phyloP scores from a whole-genome alignment of 2,888 invertebrate species.

The Cataglyphis cursor region DNA sequence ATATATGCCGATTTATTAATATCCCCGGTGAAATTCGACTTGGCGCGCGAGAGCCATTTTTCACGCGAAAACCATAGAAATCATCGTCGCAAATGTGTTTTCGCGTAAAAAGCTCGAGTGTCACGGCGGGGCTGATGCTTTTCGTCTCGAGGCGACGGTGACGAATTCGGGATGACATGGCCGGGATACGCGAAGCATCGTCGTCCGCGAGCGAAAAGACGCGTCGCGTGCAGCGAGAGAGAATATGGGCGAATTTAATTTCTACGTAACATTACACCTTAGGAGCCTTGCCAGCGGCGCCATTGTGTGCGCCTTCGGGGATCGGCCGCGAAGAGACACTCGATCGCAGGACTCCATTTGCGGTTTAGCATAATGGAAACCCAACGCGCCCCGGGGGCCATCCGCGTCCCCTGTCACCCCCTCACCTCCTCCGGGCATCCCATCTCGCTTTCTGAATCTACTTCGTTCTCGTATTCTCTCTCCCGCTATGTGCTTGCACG shows the following conservation, averaged over 20 bases:
- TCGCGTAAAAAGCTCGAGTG: slow-evolving; percentile 68
- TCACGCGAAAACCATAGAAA: slow-evolving; percentile 58
- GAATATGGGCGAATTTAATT: slow-evolving; percentile 84
- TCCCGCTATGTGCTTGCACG: slow-evolving; percentile 34
- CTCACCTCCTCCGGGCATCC: slow-evolving; percentile 2
- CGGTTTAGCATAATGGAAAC: slow-evolving; percentile 87
- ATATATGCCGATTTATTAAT: slow-evolving; percentile 13
- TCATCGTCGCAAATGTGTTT: slow-evolving; percentile 68
- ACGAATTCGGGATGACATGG: slow-evolving; percentile 77
- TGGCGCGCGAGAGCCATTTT: slow-evolving; percentile 1
- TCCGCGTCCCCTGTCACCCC: slow-evolving; percentile 52
- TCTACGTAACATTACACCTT: slow-evolving; percentile 86
- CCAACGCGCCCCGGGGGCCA: slow-evolving; percentile 84
- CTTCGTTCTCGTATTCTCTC: slow-evolving; percentile 49
- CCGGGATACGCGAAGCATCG: slow-evolving; percentile 12
- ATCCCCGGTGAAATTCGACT: slow-evolving; percentile 21
- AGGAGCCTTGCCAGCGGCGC: slow-evolving; percentile 81
- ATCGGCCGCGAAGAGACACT: slow-evolving; percentile 83
- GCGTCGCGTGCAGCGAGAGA: slow-evolving; percentile 16
- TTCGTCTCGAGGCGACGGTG: slow-evolving; percentile 70
- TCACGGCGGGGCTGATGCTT: slow-evolving; percentile 64
- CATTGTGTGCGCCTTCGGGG: slow-evolving; percentile 82
- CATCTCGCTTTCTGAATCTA: slow-evolving; percentile 30
- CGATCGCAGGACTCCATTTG: slow-evolving; percentile 87
- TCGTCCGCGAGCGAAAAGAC: slow-evolving; percentile 18